A percentile compares a stretch with the other conserved stretches of the same genome.
Conservation (phyloP, 2,797 vertebrate genomes). For the Myripristis jacobus region DNA sequence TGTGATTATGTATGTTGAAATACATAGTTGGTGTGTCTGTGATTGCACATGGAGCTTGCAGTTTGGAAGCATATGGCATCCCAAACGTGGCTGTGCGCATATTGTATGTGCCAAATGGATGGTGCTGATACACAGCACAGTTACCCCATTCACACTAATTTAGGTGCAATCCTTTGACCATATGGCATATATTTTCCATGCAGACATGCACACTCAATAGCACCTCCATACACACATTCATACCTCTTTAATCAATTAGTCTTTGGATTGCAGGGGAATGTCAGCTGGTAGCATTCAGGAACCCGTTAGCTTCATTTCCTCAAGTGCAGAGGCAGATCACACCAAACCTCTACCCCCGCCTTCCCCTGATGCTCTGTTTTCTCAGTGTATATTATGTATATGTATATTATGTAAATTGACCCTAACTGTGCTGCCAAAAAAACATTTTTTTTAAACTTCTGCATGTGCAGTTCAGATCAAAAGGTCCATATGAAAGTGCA, state of each 20-base stretch:
- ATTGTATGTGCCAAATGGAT: constrained; percentile 36
- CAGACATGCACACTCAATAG: constrained; percentile 53
- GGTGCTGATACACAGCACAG: constrained; percentile 38
- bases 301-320: constrained; percentile 44
- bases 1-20: constrained; percentile 17
- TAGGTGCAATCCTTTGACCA: constrained; percentile 72
- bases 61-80: constrained; percentile 4
- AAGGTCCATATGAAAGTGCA: constrained; percentile 6
- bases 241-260: constrained; percentile 82
- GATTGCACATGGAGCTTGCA: constrained; percentile 1
- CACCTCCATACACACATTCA: constrained; percentile 63
- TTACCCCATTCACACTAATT: constrained; percentile 66
- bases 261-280: constrained; percentile 73
- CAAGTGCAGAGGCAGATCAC: constrained; percentile 51
- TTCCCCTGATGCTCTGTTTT: constrained; percentile 26
- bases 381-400: constrained; percentile 10
- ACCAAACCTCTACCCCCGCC: constrained; percentile 50
- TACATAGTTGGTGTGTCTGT: constrained; percentile 30
- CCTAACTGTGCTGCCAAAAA: constrained; percentile 18
- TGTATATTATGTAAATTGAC: constrained; percentile 31
- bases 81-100: constrained; percentile 21
- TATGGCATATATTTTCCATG: constrained; percentile 73
- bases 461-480: too few relatives aligned
- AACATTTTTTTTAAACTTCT: neutral
- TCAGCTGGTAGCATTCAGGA: constrained; percentile 74